These are phyloP conservation scores for Diadromus collaris DNA, from an alignment of 2,888 invertebrate genomes.

Conservation along the genomic window DNA sequence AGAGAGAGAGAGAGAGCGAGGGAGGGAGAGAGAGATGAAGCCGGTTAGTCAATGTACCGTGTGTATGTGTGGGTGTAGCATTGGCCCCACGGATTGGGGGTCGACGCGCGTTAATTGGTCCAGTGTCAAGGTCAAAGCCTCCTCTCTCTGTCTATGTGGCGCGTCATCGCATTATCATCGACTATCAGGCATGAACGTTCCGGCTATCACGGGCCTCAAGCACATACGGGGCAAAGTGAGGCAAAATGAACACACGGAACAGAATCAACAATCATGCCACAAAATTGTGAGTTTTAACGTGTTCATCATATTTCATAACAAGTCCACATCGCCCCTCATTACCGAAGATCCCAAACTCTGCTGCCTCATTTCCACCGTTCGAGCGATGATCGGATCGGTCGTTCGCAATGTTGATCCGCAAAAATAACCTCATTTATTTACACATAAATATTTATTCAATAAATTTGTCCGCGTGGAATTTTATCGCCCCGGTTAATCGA, in stretches of 20 bases:
- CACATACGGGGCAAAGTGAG: neutral
- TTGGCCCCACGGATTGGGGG: conserved; percentile 75
- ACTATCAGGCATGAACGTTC: conserved; percentile 74
- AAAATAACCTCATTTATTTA: neutral
- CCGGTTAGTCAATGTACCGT: conserved; percentile 41
- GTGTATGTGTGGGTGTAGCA: conserved; percentile 63
- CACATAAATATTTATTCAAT: conserved; percentile 16
- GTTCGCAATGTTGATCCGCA: neutral
- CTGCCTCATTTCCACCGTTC: neutral
- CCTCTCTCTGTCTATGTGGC: conserved; percentile 63
- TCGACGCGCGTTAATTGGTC: conserved; percentile 79
- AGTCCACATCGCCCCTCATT: neutral
- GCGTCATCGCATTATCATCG: conserved; percentile 79
- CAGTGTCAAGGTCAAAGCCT: conserved; percentile 79
- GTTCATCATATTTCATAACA: neutral
- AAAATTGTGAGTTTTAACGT: too few relatives aligned
- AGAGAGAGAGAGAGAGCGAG: too few relatives aligned
- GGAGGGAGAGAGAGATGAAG: neutral
- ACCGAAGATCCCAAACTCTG: neutral
- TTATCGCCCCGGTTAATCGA: conserved; percentile 17
- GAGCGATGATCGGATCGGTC: neutral
- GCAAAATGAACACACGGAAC: too few relatives aligned
- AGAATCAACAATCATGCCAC: too few relatives aligned
- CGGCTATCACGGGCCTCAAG: neutral
- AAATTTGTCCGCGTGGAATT: neutral